Evolutionary conservation across 1,140 invertebrate genomes (phyloP).

Genomic region (Drosophila sproati): DNA sequence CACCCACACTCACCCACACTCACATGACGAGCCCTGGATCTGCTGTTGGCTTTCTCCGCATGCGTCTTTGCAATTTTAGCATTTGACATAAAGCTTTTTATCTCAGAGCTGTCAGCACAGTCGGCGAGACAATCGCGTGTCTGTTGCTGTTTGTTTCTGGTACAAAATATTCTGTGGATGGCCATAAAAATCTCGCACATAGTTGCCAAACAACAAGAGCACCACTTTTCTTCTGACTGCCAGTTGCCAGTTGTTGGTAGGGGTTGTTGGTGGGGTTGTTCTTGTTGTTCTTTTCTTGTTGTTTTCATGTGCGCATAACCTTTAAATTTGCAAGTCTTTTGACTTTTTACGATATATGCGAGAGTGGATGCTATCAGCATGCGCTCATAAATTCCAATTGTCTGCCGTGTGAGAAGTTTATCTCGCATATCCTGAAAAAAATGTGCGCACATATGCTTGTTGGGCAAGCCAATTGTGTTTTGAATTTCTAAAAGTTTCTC

Average conservation of each 20-base stretch:
- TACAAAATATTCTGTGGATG: conserved; percentile 72
- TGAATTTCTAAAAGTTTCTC: not conserved
- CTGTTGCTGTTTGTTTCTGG: conserved; percentile 62
- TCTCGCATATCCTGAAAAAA: conserved; percentile 8
- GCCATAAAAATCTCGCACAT: conserved; percentile 73
- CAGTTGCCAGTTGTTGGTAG: not conserved
- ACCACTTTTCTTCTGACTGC: conserved; percentile 7
- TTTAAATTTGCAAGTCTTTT: conserved; percentile 71
- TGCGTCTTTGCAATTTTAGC: conserved; percentile 64
- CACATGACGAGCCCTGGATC: not conserved
- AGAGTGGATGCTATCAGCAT: conserved; percentile 37
- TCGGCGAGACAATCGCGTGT: conserved; percentile 70
- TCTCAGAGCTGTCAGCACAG: conserved; percentile 74
- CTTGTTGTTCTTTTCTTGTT: conserved; percentile 42
- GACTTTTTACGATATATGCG: conserved; percentile 33
- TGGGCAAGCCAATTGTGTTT: not conserved
- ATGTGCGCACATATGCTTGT: not conserved
- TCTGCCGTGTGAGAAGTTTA: conserved; percentile 28
- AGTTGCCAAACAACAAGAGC: conserved; percentile 34
- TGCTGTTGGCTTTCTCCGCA: conserved; percentile 62
- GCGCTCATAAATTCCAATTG: conserved; percentile 44
- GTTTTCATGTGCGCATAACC: conserved; percentile 57
- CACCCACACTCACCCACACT: not conserved
- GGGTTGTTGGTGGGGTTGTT: conserved; percentile 28
- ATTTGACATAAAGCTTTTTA: conserved; percentile 83